Conservation (phyloP, 2,888 invertebrate species). For the Euzophera pinguis region DNA sequence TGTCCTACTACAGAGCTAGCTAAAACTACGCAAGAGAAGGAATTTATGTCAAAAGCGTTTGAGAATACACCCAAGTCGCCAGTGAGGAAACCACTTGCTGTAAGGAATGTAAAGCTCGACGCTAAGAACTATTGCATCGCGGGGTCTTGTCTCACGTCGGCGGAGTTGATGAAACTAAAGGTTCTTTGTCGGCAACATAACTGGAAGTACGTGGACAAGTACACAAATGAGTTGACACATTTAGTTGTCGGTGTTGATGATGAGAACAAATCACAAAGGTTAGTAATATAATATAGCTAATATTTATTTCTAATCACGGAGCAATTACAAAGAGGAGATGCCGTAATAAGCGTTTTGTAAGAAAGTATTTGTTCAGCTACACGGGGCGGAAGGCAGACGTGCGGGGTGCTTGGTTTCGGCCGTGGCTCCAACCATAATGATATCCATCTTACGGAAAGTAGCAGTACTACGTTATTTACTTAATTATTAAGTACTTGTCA, state of each 20-base stretch:
- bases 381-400: too few relatives aligned
- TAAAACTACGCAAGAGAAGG: slow-evolving; percentile 62
- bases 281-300: not conserved
- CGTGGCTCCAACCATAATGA: too few relatives aligned
- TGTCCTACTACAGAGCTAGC: slow-evolving; percentile 43
- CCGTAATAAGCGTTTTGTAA: too few relatives aligned
- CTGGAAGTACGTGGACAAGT: slow-evolving; percentile 58
- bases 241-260: slow-evolving; percentile 66
- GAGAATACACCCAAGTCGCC: slow-evolving; percentile 43
- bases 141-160: slow-evolving; percentile 49
- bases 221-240: slow-evolving; percentile 58
- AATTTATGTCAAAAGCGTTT: slow-evolving; percentile 61
- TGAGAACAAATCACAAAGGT: slow-evolving; percentile 65
- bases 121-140: slow-evolving; percentile 42
- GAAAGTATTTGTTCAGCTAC: too few relatives aligned
- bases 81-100: slow-evolving; percentile 23
- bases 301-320: too few relatives aligned
- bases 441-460: too few relatives aligned
- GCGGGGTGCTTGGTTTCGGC: too few relatives aligned
- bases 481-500: too few relatives aligned
- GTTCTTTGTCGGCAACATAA: slow-evolving; percentile 41
- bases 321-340: too few relatives aligned
- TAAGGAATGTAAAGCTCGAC: slow-evolving; percentile 23
- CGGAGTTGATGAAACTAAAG: slow-evolving; percentile 45
- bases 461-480: too few relatives aligned